Conservation (phyloP, 2,797 vertebrate genomes). For the Champsocephalus gunnari region DNA sequence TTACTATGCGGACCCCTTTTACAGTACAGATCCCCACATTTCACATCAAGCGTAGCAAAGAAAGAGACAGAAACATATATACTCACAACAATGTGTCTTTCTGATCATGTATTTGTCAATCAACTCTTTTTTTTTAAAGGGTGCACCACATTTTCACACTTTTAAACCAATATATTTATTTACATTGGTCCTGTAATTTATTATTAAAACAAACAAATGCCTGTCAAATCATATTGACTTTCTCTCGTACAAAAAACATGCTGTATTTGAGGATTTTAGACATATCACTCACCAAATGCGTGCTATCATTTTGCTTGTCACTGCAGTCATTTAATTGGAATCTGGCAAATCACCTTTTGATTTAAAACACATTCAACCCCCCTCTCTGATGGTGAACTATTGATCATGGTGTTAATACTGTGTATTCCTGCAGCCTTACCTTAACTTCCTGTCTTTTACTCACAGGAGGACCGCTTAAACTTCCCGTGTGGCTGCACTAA, state of each 20-base stretch:
- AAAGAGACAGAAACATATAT: no score
- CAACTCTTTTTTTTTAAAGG: no score
- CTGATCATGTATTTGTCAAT: no score
- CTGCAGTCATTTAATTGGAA: background rate
- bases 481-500: conserved; percentile 94
- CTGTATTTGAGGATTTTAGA: background rate
- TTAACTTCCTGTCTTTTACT: conserved; percentile 9
- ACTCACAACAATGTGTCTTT: no score
- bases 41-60: no score
- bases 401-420: background rate
- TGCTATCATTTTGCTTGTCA: background rate
- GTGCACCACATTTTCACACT: no score
- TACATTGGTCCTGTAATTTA: no score
- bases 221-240: no score
- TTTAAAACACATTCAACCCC: background rate
- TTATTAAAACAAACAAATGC: no score
- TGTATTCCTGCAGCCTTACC: background rate
- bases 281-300: background rate
- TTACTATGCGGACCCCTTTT: no score
- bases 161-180: no score
- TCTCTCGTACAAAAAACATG: background rate
- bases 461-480: conserved; percentile 91
- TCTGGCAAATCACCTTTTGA: background rate
- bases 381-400: background rate
- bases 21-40: no score